Percentiles rank a stretch among this genome's conserved stretches.
Conservation (phyloP, 2,797 vertebrate species). For the Microctenopoma lineatum region DNA sequence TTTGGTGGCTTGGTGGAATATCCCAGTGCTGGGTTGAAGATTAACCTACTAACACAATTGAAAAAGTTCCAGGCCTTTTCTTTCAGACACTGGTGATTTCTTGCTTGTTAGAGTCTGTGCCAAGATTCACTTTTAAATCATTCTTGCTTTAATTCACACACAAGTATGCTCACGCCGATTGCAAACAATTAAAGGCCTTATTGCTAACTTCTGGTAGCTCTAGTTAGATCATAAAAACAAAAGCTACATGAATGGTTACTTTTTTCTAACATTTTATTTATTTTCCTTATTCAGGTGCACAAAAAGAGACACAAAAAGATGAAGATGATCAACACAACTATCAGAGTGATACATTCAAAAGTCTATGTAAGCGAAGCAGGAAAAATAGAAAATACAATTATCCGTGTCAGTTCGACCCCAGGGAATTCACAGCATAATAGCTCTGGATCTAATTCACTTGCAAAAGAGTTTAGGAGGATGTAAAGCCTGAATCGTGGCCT, state of each 20-base stretch:
- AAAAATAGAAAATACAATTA: slow-evolving; percentile 64
- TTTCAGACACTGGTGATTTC: slow-evolving; percentile 22
- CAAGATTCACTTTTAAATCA: slow-evolving; percentile 25
- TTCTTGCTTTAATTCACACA: neutral
- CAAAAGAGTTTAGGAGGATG: slow-evolving; percentile 69
- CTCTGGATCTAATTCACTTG: slow-evolving; percentile 71
- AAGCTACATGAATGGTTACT: slow-evolving; percentile 16
- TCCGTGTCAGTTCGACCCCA: slow-evolving; percentile 56
- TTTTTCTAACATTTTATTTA: slow-evolving; percentile 16
- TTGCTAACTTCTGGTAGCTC: slow-evolving; percentile 23
- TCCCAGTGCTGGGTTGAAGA: slow-evolving; percentile 52
- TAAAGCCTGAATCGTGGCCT: slow-evolving; percentile 70
- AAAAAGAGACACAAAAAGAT: slow-evolving; percentile 14
- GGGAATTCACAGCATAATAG: slow-evolving; percentile 57
- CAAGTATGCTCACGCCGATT: slow-evolving; percentile 9
- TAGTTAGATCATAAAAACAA: slow-evolving; percentile 22
- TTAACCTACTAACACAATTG: slow-evolving; percentile 79
- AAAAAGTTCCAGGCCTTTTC: slow-evolving; percentile 59
- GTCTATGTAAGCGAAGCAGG: slow-evolving; percentile 20
- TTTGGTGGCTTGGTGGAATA: slow-evolving; percentile 17
- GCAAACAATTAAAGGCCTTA: slow-evolving; percentile 14
- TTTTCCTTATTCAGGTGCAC: neutral
- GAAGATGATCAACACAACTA: slow-evolving; percentile 28
- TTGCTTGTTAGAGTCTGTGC: slow-evolving; percentile 8
- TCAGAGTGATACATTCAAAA: slow-evolving; percentile 7